Evolutionary conservation across 2,888 invertebrate genomes (phyloP), one percentile per base, ranked within the genome.

Genomic region (Athrips mouffetella): DNA sequence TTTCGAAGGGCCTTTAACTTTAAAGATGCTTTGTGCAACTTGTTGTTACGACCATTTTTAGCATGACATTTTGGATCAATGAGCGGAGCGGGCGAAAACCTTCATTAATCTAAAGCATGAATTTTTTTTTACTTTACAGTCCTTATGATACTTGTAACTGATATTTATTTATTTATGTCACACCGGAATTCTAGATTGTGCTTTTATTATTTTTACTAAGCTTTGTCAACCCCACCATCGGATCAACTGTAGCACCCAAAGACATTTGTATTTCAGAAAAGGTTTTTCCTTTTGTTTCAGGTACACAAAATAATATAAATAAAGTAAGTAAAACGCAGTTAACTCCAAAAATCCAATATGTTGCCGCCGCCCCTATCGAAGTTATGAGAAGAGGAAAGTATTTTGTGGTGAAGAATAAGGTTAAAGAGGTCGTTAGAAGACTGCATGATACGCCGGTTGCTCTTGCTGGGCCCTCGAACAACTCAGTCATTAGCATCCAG

Each of bases 201-300:
- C 20, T 18, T 6, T 37, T 21, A 3, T 15, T 41, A 8, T 7
- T 27, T 8, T 25, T 10, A 25, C 37, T 37, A 2, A 37, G 23
- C 10, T 11, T 41, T 2, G 25, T 27, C 13, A 41, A 41, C 7
- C 27, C 41, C 7, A 11, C 3, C 5, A 20, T 35, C 3, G 25
- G 16, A 10, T 45, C 35, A 2, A 45, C 7, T 7, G 33, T 50
- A 11, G 52, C 59, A 11, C 72, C 65, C 31, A 80, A 60, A 23
- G 59, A 58, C 13, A 46, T 48, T 49, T 85, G 83, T 8, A 85
- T 84, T 46, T 84, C 81, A 0, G 58, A 56, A 37, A 84, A 75
- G 1, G 67, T 69, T 31, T 76, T 83, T 0, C 81, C 82, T 20
- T 81, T 84, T 1, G 84, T 85, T 47, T 85, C 85, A 0, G 85